Conservation (phyloP, 2,113 vertebrate genomes). For the Rhea pennata region DNA sequence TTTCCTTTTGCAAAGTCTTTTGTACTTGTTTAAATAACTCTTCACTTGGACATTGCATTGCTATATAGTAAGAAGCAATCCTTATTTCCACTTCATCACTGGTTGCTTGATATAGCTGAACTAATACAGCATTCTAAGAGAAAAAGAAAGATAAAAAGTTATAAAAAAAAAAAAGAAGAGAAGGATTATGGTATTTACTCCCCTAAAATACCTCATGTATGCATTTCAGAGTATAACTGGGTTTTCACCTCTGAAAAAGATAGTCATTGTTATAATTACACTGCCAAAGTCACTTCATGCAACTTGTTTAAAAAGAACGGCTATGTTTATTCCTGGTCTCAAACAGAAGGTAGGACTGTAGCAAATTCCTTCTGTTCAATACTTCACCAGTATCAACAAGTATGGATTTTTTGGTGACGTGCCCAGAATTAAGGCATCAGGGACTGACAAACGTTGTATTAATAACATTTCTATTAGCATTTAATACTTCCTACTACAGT, state of each 20-base stretch:
- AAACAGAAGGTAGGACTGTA: neutral
- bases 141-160: conserved; percentile 37
- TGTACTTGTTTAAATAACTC: conserved; percentile 80
- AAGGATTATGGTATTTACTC: neutral
- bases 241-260: neutral
- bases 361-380: neutral
- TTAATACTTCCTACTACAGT: neutral
- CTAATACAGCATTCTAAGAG: conserved; percentile 79
- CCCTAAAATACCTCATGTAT: neutral
- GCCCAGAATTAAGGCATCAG: neutral
- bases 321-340: neutral
- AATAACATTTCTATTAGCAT: neutral
- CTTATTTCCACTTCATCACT: conserved; percentile 85
- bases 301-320: neutral
- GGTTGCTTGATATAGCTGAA: conserved; percentile 78
- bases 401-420: neutral
- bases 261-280: neutral
- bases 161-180: neutral
- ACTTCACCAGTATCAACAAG: neutral
- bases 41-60: conserved; percentile 83
- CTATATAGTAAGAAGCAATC: conserved; percentile 85
- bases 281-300: neutral
- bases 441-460: neutral
- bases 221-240: neutral
- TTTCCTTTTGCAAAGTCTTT: conserved; percentile 79